These are phyloP conservation scores for Thecophora atra DNA, from an alignment of 2,888 invertebrate genomes.

Conservation along the genomic window DNA sequence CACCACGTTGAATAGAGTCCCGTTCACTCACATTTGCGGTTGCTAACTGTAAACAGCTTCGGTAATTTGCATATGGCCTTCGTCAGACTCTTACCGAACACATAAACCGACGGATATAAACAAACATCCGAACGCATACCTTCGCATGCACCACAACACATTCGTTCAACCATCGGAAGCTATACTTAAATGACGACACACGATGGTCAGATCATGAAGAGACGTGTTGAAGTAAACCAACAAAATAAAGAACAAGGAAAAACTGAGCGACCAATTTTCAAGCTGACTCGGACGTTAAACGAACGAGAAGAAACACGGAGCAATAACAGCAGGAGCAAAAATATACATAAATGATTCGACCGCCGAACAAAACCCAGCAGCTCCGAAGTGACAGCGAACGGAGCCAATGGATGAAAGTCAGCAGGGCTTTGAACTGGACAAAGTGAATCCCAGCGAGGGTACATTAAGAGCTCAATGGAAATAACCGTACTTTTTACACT, in stretches of 20 bases:
- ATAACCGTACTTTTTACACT: neutral
- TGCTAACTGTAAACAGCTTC: constrained; percentile 32
- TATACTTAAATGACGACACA: neutral
- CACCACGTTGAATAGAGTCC: neutral
- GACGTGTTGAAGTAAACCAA: constrained; percentile 31
- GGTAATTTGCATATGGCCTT: constrained; percentile 35
- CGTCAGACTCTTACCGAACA: neutral
- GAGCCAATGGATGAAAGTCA: neutral
- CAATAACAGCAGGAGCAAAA: neutral
- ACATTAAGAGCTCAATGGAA: constrained; percentile 5
- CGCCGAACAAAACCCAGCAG: neutral
- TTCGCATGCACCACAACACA: constrained; percentile 4
- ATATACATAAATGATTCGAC: neutral
- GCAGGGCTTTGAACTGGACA: neutral
- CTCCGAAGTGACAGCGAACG: neutral
- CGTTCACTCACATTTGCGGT: constrained; percentile 31
- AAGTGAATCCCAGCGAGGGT: neutral
- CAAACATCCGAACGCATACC: constrained; percentile 12
- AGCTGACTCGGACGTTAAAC: constrained; percentile 6
- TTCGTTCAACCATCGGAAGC: neutral
- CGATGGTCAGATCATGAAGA: constrained; percentile 30
- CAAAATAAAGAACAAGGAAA: too few species aligned
- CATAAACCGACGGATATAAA: neutral
- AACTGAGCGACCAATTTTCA: constrained; percentile 35
- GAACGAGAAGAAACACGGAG: neutral